Percentiles rank a stretch among this genome's conserved stretches.
Evolutionary conservation across 2,888 invertebrate species (phyloP).

Genomic region (Eilema caniola): DNA sequence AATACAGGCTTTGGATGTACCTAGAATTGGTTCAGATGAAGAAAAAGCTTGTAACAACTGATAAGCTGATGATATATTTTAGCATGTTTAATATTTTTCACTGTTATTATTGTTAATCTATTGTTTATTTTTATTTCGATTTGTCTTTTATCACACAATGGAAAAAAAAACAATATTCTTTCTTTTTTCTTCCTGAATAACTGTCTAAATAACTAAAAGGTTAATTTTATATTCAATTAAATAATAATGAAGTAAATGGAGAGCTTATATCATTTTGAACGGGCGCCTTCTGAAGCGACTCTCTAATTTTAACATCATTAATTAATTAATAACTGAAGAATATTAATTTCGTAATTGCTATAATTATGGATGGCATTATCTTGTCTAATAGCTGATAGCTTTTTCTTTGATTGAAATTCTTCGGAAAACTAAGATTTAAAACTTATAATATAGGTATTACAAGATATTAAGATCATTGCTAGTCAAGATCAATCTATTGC

Average conservation of each 20-base stretch:
- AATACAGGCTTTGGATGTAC: no score
- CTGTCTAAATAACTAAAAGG: background rate
- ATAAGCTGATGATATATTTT: no score
- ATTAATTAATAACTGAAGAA: slow-evolving; percentile 2
- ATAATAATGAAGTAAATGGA: slow-evolving; percentile 5
- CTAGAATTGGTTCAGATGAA: background rate
- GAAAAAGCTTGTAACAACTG: background rate
- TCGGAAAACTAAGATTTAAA: background rate
- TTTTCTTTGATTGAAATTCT: background rate
- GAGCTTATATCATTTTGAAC: background rate
- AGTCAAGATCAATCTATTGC: no score
- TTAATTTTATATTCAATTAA: background rate
- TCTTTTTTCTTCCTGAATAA: background rate
- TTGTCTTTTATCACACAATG: no score
- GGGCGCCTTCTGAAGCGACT: background rate
- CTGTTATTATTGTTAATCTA: no score
- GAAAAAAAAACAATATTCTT: no score
- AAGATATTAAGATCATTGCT: no score
- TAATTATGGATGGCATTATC: background rate
- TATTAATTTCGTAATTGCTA: slow-evolving; percentile 14
- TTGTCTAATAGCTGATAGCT: background rate
- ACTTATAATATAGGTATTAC: background rate
- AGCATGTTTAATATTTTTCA: no score
- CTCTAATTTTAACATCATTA: slow-evolving; percentile 11
- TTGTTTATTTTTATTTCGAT: no score